Conservation (phyloP, 2,888 invertebrate genomes). For the Therioaphis trifolii region DNA sequence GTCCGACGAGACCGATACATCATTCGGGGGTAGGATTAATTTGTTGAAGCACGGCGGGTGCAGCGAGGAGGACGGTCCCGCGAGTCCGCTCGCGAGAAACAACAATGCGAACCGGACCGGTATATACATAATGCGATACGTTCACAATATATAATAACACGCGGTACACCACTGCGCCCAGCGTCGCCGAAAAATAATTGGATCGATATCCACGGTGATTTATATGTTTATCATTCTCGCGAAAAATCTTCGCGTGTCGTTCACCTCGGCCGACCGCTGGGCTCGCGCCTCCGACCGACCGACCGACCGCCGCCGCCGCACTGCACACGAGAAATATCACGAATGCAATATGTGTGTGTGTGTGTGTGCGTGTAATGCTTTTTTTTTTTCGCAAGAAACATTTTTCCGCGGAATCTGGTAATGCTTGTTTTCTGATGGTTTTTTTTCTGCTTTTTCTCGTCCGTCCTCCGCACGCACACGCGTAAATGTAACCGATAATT, state of each 20-base stretch:
- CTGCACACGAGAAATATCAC: not conserved
- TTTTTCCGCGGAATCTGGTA: too few species aligned
- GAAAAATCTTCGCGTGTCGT: conserved; percentile 10
- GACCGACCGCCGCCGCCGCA: not conserved
- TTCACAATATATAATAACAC: too few species aligned
- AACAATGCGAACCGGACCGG: conserved; percentile 17
- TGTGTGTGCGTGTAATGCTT: conserved; percentile 40
- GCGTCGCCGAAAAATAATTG: conserved; percentile 42
- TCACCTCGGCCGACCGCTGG: conserved; percentile 7
- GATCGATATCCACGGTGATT: conserved; percentile 15
- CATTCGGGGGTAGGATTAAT: conserved; percentile 50
- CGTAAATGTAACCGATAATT: conserved; percentile 57
- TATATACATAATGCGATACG: too few species aligned
- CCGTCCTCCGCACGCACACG: not conserved
- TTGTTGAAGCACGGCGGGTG: conserved; percentile 24
- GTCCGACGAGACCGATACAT: conserved; percentile 42
- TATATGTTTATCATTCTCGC: conserved; percentile 26
- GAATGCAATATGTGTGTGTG: not conserved
- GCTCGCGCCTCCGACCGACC: not conserved
- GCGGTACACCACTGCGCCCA: not conserved
- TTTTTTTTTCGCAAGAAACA: too few species aligned
- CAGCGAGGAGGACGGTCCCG: not conserved
- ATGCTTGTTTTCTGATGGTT: too few species aligned
- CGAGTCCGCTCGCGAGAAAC: not conserved
- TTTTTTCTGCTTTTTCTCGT: not conserved